Evolutionary conservation across 2,797 vertebrate genomes (phyloP).

Genomic region (Lophius americanus): DNA sequence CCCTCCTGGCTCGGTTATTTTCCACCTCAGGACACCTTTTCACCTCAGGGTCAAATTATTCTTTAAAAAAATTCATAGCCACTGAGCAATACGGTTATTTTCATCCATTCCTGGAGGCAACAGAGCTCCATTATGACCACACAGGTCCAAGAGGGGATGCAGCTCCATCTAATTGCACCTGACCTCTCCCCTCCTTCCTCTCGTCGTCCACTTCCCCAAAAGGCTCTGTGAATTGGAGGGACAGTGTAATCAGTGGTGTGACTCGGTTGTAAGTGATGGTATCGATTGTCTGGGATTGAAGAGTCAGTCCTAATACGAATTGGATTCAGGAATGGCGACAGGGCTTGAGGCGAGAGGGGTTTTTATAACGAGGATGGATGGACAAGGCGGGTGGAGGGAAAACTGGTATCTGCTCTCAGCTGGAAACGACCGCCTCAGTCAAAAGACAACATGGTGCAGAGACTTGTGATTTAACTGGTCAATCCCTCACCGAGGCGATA

Average conservation of each 20-base stretch:
- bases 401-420: slow-evolving; percentile 64
- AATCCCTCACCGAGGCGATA: slow-evolving; percentile 38
- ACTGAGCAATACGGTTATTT: slow-evolving; percentile 40
- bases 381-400: slow-evolving; percentile 56
- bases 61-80: slow-evolving; percentile 11
- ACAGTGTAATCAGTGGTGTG: slow-evolving; percentile 74
- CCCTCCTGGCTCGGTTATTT: slow-evolving; percentile 41
- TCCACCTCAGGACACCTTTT: slow-evolving; percentile 51
- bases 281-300: slow-evolving; percentile 78
- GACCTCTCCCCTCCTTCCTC: neutral
- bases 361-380: slow-evolving; percentile 73
- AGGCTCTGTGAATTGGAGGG: slow-evolving; percentile 71
- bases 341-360: slow-evolving; percentile 42
- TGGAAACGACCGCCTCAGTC: slow-evolving; percentile 66
- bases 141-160: slow-evolving; percentile 38
- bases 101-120: slow-evolving; percentile 32
- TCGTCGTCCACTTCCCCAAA: slow-evolving; percentile 30
- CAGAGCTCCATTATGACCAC: slow-evolving; percentile 14
- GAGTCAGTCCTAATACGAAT: slow-evolving; percentile 78
- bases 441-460: slow-evolving; percentile 60
- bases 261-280: slow-evolving; percentile 72
- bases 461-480: slow-evolving; percentile 66
- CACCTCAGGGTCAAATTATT: slow-evolving; percentile 47
- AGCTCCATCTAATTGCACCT: slow-evolving; percentile 25
- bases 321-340: slow-evolving; percentile 60